These are phyloP conservation scores for Macropodus opercularis DNA, from an alignment of 2,797 vertebrate genomes.

Conservation along the genomic window DNA sequence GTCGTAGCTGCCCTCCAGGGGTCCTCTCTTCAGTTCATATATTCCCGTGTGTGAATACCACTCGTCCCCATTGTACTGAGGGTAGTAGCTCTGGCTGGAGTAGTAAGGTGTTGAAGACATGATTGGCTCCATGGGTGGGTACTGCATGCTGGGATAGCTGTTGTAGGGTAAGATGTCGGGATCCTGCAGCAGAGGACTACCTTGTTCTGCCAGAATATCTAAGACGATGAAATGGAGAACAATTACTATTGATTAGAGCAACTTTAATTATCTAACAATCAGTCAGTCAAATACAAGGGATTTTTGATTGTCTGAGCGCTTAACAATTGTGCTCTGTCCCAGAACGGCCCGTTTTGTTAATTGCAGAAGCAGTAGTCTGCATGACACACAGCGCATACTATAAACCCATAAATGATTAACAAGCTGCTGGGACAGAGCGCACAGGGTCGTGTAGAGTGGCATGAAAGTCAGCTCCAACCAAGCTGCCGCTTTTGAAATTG, in stretches of 20 bases:
- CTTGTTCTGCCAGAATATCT: conserved; percentile 92
- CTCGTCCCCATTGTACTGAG: conserved; percentile 87
- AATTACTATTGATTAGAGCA: not conserved
- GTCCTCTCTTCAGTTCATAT: conserved; percentile 89
- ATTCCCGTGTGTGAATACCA: conserved; percentile 90
- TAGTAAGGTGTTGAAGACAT: conserved; percentile 88
- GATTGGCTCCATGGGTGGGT: conserved; percentile 86
- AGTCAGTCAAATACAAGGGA: too few species aligned
- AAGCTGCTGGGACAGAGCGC: conserved; percentile 39
- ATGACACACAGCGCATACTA: conserved; percentile 50
- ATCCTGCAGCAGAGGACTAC: conserved; percentile 87
- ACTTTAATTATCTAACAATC: conserved; percentile 12
- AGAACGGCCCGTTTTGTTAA: not conserved
- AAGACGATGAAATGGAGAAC: conserved; percentile 23
- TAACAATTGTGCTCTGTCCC: not conserved
- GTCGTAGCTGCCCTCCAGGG: conserved; percentile 85
- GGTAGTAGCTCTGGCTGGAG: conserved; percentile 89
- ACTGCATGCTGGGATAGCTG: conserved; percentile 87
- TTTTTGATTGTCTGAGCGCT: too few species aligned
- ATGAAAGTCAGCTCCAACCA: conserved; percentile 24
- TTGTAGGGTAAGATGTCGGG: conserved; percentile 87
- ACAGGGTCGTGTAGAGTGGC: conserved; percentile 47
- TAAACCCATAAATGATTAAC: conserved; percentile 80
- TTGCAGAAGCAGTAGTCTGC: conserved; percentile 23
- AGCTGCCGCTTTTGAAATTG: conserved; percentile 9